phyloP scores from a whole-genome alignment of 2,888 invertebrate species.

The Vesta saturnalis region DNA sequence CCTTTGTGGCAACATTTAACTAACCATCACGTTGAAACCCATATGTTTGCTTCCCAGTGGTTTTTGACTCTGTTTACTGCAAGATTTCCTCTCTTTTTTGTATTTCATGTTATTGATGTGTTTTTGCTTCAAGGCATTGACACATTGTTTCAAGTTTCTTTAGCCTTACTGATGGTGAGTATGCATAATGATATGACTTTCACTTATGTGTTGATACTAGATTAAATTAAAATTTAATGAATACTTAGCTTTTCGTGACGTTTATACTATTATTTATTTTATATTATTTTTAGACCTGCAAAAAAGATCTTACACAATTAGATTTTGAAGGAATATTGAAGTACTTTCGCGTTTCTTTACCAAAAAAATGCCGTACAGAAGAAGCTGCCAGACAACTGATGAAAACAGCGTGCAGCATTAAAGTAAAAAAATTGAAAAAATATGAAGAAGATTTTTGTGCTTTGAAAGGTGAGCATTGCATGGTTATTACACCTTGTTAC shows the following conservation, averaged over 20 bases:
- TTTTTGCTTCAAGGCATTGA: conserved; percentile 95
- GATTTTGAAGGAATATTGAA: conserved; percentile 99
- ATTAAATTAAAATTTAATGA: background rate
- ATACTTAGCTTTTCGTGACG: too few species aligned
- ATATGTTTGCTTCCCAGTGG: conserved; percentile 99
- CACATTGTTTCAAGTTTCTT: conserved; percentile 94
- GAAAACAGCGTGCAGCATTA: conserved; percentile 88
- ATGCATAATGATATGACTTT: background rate
- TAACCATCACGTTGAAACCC: conserved; percentile 88
- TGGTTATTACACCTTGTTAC: background rate
- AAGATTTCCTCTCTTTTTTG: conserved; percentile 94
- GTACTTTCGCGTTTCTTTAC: conserved; percentile 96
- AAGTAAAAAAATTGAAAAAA: conserved; percentile 92
- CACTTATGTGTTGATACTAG: background rate
- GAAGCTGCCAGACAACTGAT: conserved; percentile 89
- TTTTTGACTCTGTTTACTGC: conserved; percentile 99
- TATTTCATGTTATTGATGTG: conserved; percentile 97
- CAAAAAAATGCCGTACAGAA: conserved; percentile 94
- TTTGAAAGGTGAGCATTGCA: conserved; percentile 71
- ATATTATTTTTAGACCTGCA: conserved; percentile 72
- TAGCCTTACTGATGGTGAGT: conserved; percentile 88
- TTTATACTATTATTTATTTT: background rate
- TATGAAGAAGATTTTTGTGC: conserved; percentile 91
- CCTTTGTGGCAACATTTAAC: conserved; percentile 85
- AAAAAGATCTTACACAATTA: conserved; percentile 88